Base-by-base conservation (phyloP, 2,888 invertebrate species). In the Pammene fasciana region DNA sequence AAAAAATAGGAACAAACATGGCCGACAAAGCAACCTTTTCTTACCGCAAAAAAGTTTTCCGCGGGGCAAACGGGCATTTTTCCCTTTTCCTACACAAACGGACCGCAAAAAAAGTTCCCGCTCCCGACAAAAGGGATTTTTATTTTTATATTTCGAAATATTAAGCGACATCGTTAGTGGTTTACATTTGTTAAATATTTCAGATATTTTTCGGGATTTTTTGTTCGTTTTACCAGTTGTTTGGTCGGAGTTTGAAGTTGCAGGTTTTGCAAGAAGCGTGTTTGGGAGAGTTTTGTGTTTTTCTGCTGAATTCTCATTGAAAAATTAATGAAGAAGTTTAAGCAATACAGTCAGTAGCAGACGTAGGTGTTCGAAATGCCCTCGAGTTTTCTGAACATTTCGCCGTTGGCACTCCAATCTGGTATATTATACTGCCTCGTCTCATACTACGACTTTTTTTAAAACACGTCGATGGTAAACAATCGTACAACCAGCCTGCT, bases 151-250 rank as follows among this genome's bases (percentile, higher is more conserved):
- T 89, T 88, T 84, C 82, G 84, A 82, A 87, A 90, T 90, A 90
- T 90, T 88, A 89, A 87, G 84, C 83, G 89, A 89, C 89, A 85
- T 90, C 90, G 90, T 90, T 91, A 90, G 90, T 87, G 90, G 90
- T 90, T 86, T 85, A 77, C 88, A 86, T 90, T 91, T 84, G 90
- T 87, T 88, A 87, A 90, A 90, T 92, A 91, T 91, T 87, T 84
- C 83, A 86, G 89, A 91, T 91, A 88, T 88, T 90, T 87, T 85
- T 77, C 67, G 79, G 77, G 79, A 78, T 78, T 54, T 59, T 56
- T 65, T 60, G 4, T 43, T 10, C 14, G 16, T 34, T 60, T 67
- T 67, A 54, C 41, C 52, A 62, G 52, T 41, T 62, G 61, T 57
- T 68, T 43, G 26, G 50, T 9, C 43, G 67, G 14, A 18, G 52